Evolutionary conservation across 1,140 invertebrate genomes (phyloP).

Genomic region (Acyrthosiphon pisum): DNA sequence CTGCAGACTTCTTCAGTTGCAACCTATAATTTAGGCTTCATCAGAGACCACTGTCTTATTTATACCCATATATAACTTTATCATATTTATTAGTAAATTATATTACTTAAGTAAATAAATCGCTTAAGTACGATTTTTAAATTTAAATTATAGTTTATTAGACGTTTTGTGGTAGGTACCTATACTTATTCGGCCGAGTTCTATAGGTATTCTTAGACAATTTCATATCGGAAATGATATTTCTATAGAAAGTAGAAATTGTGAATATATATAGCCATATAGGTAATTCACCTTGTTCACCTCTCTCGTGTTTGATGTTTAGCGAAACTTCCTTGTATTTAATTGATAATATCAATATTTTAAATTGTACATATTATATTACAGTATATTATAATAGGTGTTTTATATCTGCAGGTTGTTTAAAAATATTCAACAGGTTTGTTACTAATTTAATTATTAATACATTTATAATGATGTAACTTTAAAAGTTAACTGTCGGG

Average conservation of each 20-base stretch:
- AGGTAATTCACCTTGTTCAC: neutral
- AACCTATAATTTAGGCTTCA: neutral
- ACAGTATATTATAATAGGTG: neutral
- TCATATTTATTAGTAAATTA: neutral
- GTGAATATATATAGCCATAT: neutral
- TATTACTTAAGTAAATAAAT: neutral
- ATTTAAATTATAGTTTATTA: neutral
- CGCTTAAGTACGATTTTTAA: neutral
- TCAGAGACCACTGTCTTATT: neutral
- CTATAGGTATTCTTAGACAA: neutral
- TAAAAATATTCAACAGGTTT: neutral
- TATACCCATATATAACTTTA: neutral
- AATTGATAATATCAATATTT: neutral
- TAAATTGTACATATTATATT: neutral
- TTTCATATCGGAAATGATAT: neutral
- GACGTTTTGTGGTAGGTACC: no score
- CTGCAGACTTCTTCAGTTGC: neutral
- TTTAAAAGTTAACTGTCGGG: neutral
- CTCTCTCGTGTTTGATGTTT: neutral
- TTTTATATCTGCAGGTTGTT: neutral
- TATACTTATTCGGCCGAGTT: neutral
- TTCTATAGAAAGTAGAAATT: neutral
- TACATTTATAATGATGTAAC: conserved; percentile 11
- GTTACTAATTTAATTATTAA: conserved; percentile 4
- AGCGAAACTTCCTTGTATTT: neutral